phyloP scores from a whole-genome alignment of 2,888 invertebrate genomes.

The Xanthia icteritia region DNA sequence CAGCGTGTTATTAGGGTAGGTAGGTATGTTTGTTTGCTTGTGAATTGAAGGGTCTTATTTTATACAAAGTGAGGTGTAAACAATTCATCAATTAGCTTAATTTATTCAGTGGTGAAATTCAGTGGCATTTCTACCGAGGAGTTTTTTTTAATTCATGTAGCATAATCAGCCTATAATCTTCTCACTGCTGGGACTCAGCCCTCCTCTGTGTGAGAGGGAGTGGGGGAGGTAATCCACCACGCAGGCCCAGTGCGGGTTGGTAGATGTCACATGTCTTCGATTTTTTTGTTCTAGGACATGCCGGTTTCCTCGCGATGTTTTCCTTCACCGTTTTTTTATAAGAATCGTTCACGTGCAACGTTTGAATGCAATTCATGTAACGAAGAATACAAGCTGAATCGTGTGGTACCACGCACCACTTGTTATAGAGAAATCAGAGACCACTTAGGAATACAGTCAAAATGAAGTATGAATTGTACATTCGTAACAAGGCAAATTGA shows the following conservation, averaged over 20 bases:
- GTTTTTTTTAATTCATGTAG: background rate
- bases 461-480: background rate
- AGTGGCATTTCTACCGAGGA: background rate
- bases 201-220: too few relatives aligned
- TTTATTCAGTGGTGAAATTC: constrained; percentile 9
- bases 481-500: constrained; percentile 18
- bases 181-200: too few relatives aligned
- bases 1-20: constrained; percentile 29
- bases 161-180: too few relatives aligned
- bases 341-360: too few relatives aligned
- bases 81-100: background rate
- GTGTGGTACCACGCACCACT: too few relatives aligned
- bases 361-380: background rate
- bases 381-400: background rate
- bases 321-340: too few relatives aligned
- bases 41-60: background rate
- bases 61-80: constrained; percentile 19
- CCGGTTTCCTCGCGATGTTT: too few relatives aligned
- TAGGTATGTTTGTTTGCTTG: constrained; percentile 12
- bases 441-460: background rate
- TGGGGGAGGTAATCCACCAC: too few relatives aligned
- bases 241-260: too few relatives aligned
- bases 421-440: background rate
- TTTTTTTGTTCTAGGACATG: too few relatives aligned
- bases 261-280: too few relatives aligned